Evolutionary conservation across 2,797 vertebrate species (phyloP), one percentile per base, ranked within the genome.

Genomic region (Epinephelus coioides): DNA sequence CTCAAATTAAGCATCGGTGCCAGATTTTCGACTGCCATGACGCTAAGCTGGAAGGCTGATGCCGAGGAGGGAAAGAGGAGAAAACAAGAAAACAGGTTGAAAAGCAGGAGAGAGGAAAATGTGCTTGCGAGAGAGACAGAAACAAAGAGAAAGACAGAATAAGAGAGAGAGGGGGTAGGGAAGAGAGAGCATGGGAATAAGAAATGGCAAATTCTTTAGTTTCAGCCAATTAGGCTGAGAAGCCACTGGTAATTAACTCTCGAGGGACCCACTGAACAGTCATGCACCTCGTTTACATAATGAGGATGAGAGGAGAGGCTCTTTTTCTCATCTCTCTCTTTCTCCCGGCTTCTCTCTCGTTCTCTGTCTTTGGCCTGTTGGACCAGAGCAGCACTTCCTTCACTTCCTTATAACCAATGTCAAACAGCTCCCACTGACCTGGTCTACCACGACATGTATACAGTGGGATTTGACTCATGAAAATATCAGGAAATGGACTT

Each of bases 161-260:
- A 59, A 68, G 80, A 66, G 61, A 80, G 81, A 47, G 76, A 50
- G 44, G 66, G 78, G 78, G 59, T 68, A 72, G 79, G 86, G 79
- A 79, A 84, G 89, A 89, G 88, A 69, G 88, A 92, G 86, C 78
- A 91, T 81, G 89, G 93, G 89, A 90, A 93, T 93, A 94, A 93
- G 89, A 94, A 95, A 95, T 94, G 92, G 93, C 91, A 94, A 94
- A 95, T 94, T 95, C 94, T 92, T 94, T 93, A 94, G 94, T 94
- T 94, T 95, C 93, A 94, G 92, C 93, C 95, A 96, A 95, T 96
- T 95, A 96, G 93, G 91, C 92, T 91, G 90, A 93, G 94, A 95
- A 95, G 94, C 94, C 93, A 94, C 90, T 95, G 93, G 93, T 96
- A 96, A 95, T 96, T 94, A 95, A 95, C 92, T 96, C 95, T 95